Base-by-base conservation (phyloP, 2,888 invertebrate species). In the Meganola albula region DNA sequence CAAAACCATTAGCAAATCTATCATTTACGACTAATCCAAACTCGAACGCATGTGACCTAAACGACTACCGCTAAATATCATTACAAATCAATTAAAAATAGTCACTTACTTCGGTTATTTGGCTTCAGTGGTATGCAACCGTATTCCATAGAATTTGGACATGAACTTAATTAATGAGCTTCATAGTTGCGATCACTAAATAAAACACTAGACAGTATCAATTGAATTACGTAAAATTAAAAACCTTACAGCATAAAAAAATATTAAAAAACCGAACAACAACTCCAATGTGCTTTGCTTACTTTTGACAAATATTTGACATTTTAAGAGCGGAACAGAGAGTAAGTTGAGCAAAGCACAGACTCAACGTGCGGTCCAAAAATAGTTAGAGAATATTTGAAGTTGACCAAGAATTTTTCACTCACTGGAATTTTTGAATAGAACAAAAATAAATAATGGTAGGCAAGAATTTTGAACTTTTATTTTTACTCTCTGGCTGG, bases 141-240 rank as follows among this genome's bases (percentile, higher is more conserved):
- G 63, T 70, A 63, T 80, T 78, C 77, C 80, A 77, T 79, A 76
- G 64, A 76, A 74, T 59, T 66, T 51, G 45, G 34, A 41, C 60
- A 53, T 52, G 27, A 36, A 56, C 53, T 76, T 56, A 78, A 61
- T 63, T 58, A 53, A 58, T 50, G 47, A 61, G 51, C 64, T 66
- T 65, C 79, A 77, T 79, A 38, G 34, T 65, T 44, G 10, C 24
- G 41, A 52, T 32, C 33, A 37, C 5, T 6, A 29, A 44, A 27
- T 18, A 24, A 16, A 46, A 55, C 49, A 52, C 46, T 42, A 24
- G 34, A 51, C 48, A 25, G 26, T 53, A 34, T 24, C 53, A 48
- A 38, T 16, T 37, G 34, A 48, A 55, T 53, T 53, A 52, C 27
- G 40, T 32, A 27, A 40, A 50, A 53, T 49, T 33, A 40, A 40